A percentile compares a stretch with the other conserved stretches of the same genome.
These are phyloP conservation scores for Hemiprocne comata DNA, from an alignment of 2,113 vertebrate species.

Conservation along the genomic window DNA sequence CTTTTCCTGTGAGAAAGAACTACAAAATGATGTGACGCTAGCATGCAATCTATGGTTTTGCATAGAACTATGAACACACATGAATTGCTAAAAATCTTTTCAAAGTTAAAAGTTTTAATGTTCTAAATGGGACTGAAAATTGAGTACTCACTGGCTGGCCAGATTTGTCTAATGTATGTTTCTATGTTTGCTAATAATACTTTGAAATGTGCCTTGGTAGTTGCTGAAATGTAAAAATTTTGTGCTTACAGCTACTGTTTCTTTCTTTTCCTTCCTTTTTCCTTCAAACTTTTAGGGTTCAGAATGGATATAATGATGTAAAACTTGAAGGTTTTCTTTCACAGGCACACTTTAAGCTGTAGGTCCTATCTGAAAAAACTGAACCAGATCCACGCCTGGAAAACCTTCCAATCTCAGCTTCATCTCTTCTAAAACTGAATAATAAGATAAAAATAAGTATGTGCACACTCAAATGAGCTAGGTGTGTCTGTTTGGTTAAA, in stretches of 20 bases:
- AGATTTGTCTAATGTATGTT: not conserved
- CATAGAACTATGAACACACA: not conserved
- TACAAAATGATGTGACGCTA: not conserved
- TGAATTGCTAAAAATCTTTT: not conserved
- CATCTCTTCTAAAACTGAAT: not conserved
- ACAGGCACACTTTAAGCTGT: not conserved
- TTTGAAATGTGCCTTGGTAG: not conserved
- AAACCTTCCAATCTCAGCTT: not conserved
- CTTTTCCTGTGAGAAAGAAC: not conserved
- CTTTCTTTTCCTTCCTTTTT: not conserved
- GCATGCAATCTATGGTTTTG: not conserved
- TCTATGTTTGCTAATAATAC: not conserved
- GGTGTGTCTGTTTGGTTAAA: conserved; percentile 6
- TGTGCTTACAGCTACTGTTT: not conserved
- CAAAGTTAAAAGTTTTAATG: not conserved
- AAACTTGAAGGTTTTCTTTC: not conserved
- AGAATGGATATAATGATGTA: not conserved
- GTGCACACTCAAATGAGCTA: not conserved
- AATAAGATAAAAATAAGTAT: conserved; percentile 42
- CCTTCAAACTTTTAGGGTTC: not conserved
- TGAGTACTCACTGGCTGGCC: not conserved
- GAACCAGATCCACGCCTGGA: not conserved
- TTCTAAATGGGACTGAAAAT: not conserved
- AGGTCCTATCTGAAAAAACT: not conserved
- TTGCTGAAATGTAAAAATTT: not conserved